A percentile compares a stretch with the other conserved stretches of the same genome.
phyloP scores from a whole-genome alignment of 2,797 vertebrate genomes.

The Vespertilio murinus region DNA sequence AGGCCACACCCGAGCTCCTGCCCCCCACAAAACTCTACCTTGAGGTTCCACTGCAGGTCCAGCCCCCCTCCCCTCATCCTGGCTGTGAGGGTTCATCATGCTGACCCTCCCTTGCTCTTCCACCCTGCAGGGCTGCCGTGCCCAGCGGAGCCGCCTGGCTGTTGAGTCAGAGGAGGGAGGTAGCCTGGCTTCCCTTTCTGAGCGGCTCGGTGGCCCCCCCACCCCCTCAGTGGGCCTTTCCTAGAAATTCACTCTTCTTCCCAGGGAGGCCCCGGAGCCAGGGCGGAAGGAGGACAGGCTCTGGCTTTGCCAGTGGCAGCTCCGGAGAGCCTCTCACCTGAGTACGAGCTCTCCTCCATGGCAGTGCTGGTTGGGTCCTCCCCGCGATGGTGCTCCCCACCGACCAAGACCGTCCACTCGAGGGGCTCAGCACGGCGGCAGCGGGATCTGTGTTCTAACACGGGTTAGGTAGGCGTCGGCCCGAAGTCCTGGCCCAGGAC shows the following conservation, averaged over 20 bases:
- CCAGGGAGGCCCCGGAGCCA: background rate
- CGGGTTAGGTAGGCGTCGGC: background rate
- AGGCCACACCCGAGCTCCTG: background rate
- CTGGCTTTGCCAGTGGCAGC: background rate
- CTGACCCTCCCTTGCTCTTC: background rate
- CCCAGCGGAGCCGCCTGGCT: background rate
- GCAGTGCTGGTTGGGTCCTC: background rate
- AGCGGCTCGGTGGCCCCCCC: background rate
- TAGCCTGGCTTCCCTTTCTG: background rate
- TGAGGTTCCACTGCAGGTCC: background rate
- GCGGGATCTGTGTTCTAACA: background rate
- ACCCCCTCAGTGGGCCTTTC: background rate
- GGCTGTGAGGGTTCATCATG: constrained; percentile 22
- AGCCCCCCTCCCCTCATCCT: background rate
- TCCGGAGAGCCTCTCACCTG: constrained; percentile 29
- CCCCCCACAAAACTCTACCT: background rate
- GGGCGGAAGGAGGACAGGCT: background rate
- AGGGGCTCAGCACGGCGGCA: background rate
- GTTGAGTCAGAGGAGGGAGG: constrained; percentile 45
- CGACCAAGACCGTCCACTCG: background rate
- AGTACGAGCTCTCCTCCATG: constrained; percentile 53
- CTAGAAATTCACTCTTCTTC: background rate
- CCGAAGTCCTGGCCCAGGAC: background rate
- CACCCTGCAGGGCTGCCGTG: background rate
- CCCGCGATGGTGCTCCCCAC: background rate